Evolutionary conservation across 2,888 invertebrate species (phyloP).

Genomic region (Heliconius cydno): DNA sequence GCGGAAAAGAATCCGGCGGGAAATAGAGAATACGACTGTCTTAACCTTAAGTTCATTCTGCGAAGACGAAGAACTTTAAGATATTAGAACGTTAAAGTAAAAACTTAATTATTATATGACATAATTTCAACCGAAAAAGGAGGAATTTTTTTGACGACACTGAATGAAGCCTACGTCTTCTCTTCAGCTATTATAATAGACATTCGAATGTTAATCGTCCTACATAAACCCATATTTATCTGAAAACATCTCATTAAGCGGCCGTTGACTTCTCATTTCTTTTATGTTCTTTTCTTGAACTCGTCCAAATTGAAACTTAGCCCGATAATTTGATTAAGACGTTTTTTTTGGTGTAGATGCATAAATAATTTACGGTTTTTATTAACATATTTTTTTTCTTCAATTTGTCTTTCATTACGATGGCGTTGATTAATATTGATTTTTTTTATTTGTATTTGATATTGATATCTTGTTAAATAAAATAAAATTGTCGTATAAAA

Average conservation of each 20-base stretch:
- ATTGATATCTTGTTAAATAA: neutral
- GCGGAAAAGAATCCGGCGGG: too few relatives aligned
- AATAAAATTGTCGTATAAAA: neutral
- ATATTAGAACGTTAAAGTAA: neutral
- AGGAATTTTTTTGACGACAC: neutral
- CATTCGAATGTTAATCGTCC: constrained; percentile 53
- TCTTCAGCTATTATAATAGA: constrained; percentile 42
- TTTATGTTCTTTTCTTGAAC: constrained; percentile 44
- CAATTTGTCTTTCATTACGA: neutral
- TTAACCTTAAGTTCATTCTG: too few relatives aligned
- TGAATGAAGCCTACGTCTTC: constrained; percentile 34
- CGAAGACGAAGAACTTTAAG: too few relatives aligned
- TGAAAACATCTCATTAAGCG: constrained; percentile 60
- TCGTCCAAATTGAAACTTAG: constrained; percentile 40
- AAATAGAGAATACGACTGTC: too few relatives aligned
- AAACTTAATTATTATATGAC: constrained; percentile 1
- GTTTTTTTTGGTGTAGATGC: neutral
- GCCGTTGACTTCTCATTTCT: constrained; percentile 57
- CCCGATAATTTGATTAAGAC: constrained; percentile 40
- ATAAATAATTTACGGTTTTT: neutral
- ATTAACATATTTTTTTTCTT: neutral
- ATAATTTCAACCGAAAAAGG: neutral
- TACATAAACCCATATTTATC: constrained; percentile 54
- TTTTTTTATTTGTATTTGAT: constrained; percentile 1
- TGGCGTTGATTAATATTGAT: neutral